Percentiles rank a stretch among this genome's conserved stretches.
phyloP scores from a whole-genome alignment of 1,140 invertebrate species.

The Probaryconus sp. region DNA sequence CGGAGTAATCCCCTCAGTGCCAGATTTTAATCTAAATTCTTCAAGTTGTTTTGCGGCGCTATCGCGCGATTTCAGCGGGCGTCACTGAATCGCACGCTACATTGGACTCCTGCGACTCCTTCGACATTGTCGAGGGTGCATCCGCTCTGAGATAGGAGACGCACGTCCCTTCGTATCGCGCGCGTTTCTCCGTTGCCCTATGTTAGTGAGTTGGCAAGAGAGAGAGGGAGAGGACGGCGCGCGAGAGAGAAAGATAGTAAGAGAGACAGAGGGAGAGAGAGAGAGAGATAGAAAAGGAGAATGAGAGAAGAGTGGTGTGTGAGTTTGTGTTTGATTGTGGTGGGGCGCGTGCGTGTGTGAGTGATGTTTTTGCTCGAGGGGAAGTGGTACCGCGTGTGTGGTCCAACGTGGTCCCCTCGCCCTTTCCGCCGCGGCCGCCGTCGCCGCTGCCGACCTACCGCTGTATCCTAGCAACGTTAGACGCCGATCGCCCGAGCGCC shows the following conservation, averaged over 20 bases:
- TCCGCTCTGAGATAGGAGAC: conserved; percentile 52
- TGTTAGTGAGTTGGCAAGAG: too few relatives aligned
- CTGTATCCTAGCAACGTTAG: conserved; percentile 75
- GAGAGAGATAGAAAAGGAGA: too few relatives aligned
- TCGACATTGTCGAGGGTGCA: conserved; percentile 56
- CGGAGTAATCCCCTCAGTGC: background rate
- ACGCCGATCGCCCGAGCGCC: conserved; percentile 68
- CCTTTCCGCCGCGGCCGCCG: conserved; percentile 51
- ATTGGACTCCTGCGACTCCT: conserved; percentile 50
- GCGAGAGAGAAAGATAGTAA: too few relatives aligned
- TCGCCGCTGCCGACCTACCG: conserved; percentile 63
- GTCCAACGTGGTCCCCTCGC: conserved; percentile 69
- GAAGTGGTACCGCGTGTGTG: conserved; percentile 77
- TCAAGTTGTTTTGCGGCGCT: conserved; percentile 28
- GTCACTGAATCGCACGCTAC: conserved; percentile 49
- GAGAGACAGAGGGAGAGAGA: too few relatives aligned
- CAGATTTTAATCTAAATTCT: conserved; percentile 32
- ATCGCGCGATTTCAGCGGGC: conserved; percentile 50
- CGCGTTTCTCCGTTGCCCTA: conserved; percentile 38
- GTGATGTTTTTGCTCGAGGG: conserved; percentile 77
- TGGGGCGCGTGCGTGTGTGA: conserved; percentile 58
- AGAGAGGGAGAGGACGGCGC: conserved; percentile 23
- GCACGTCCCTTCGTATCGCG: conserved; percentile 26
- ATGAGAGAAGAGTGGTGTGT: too few relatives aligned
- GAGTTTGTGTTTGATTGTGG: conserved; percentile 27